Evolutionary conservation across 2,113 vertebrate species (phyloP).

Genomic region (Cynopterus brachyotis): DNA sequence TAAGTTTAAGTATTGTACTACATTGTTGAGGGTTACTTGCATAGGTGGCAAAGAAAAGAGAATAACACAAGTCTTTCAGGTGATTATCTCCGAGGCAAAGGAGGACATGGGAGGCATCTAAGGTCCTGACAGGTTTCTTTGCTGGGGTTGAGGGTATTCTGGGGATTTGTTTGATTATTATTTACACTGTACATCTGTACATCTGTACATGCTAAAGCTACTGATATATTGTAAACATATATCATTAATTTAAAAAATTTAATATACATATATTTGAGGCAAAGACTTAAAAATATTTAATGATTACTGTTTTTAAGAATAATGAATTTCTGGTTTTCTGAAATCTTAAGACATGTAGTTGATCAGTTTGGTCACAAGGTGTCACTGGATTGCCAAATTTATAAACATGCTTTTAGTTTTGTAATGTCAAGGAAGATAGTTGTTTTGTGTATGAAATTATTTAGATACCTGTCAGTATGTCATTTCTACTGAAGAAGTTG

Average conservation of each 20-base stretch:
- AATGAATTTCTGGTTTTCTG: background rate
- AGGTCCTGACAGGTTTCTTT: background rate
- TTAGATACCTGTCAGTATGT: background rate
- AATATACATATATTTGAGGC: background rate
- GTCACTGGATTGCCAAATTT: conserved; percentile 65
- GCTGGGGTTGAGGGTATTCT: background rate
- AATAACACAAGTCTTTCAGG: background rate
- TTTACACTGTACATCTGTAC: background rate
- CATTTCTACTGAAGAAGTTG: background rate
- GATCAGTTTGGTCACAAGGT: conserved; percentile 75
- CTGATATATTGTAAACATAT: background rate
- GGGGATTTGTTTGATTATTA: background rate
- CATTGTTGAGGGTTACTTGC: background rate
- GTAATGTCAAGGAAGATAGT: background rate
- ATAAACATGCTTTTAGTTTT: conserved; percentile 1
- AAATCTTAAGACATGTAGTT: conserved; percentile 59
- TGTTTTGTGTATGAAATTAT: background rate
- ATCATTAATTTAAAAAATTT: background rate
- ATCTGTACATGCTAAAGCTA: background rate
- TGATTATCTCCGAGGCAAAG: background rate
- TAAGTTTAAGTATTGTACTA: background rate
- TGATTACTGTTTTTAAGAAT: background rate
- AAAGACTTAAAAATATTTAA: background rate
- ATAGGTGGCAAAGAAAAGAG: background rate
- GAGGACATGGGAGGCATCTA: background rate